Evolutionary conservation across 2,888 invertebrate genomes (phyloP), one percentile per base, ranked within the genome.

Genomic region (Caprella mutica): DNA sequence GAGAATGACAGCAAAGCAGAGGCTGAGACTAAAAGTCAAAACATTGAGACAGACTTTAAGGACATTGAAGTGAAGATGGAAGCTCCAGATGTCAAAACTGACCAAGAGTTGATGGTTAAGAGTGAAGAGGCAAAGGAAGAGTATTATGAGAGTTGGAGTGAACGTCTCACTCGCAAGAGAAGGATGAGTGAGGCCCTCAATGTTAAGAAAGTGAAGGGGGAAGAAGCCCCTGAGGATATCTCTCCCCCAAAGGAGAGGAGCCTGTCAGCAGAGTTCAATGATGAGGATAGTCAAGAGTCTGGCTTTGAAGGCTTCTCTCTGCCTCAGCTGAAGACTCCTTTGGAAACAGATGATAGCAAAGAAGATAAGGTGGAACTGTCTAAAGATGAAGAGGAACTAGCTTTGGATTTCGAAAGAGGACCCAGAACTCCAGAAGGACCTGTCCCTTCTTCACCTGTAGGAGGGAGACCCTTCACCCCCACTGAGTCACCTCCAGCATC

Each of bases 351-450:
- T n/a, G n/a, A n/a, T n/a, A n/a, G n/a, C n/a, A n/a, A n/a, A n/a
- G n/a, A n/a, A n/a, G n/a, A n/a, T n/a, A n/a, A n/a, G n/a, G n/a
- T n/a, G n/a, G n/a, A n/a, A n/a, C n/a, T n/a, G n/a, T n/a, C n/a
- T n/a, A n/a, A n/a, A n/a, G 9, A 42, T n/a, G n/a, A 9, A 9
- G 17, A 46, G 9, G 24, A 46, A 21, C 9, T 14, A 9, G 24
- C 9, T 9, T 9, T 24, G 4, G 40, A 53, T 14, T 38, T 19
- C 8, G 21, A 38, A 24, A 53, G 40, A 40, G 53, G 53, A n/a
- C 53, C 53, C 14, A 24, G 40, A 3, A 53, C 53, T 26, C 53
- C 53, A 5, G 53, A 53, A 26, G 53, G 53, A 24, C 38, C 53
- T 1, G 39, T 42, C 8, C 53, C 53, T 8, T 29, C 27, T 40